Percentiles rank a stretch among this genome's conserved stretches.
phyloP scores from a whole-genome alignment of 2,797 vertebrate genomes.

The Enoplosus armatus region DNA sequence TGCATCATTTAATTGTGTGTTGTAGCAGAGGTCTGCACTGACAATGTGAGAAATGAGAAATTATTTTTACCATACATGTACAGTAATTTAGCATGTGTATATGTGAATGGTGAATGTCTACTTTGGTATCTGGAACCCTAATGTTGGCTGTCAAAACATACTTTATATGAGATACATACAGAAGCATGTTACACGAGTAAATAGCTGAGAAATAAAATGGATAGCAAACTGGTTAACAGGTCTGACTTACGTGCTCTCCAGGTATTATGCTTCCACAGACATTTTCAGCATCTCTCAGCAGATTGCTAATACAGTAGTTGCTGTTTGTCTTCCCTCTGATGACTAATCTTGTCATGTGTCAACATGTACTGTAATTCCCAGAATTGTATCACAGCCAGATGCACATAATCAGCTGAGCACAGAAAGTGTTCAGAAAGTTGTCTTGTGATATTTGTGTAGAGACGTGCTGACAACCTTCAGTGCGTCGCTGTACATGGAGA shows the following conservation, averaged over 20 bases:
- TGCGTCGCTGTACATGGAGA: not conserved
- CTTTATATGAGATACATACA: not conserved
- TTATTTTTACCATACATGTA: not conserved
- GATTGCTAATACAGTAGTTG: not conserved
- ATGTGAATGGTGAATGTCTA: not conserved
- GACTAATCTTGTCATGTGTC: not conserved
- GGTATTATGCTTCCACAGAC: not conserved
- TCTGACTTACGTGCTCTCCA: not conserved
- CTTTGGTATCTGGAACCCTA: not conserved
- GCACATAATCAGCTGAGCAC: not conserved
- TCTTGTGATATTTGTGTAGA: not conserved
- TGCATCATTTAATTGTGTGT: constrained; percentile 7
- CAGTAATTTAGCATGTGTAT: not conserved
- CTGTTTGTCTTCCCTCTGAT: not conserved
- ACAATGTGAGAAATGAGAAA: too few relatives aligned
- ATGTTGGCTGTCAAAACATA: not conserved
- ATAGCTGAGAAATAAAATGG: not conserved
- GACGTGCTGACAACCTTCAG: not conserved
- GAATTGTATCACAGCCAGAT: not conserved
- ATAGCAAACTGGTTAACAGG: not conserved
- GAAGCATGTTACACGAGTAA: not conserved
- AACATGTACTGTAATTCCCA: not conserved
- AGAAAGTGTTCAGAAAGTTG: constrained; percentile 11
- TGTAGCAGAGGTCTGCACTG: not conserved
- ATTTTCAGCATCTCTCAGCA: not conserved